These are phyloP conservation scores for Menura novaehollandiae DNA, from an alignment of 2,113 vertebrate species.

Conservation along the genomic window DNA sequence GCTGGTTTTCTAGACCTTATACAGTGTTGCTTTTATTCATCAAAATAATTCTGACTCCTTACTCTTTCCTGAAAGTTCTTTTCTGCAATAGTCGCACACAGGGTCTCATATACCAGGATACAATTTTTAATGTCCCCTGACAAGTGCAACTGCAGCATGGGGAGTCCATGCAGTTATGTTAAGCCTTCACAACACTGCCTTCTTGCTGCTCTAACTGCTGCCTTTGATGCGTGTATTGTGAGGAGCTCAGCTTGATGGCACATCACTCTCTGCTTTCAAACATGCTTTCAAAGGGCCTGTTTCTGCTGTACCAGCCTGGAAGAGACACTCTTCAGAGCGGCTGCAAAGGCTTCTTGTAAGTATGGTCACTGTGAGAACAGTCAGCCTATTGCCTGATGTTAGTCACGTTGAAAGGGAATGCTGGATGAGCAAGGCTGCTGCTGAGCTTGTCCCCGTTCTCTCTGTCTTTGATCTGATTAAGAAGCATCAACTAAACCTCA, in stretches of 20 bases:
- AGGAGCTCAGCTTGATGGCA: constrained; percentile 9
- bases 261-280: background rate
- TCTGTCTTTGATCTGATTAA: constrained; percentile 1
- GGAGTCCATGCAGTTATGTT: background rate
- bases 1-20: background rate
- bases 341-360: background rate
- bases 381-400: background rate
- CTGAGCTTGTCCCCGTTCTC: background rate
- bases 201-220: background rate
- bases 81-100: background rate
- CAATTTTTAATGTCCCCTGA: background rate
- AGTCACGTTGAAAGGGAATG: background rate
- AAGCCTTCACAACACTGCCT: background rate
- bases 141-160: background rate
- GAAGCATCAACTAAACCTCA: background rate
- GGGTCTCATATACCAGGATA: background rate
- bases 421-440: constrained; percentile 9
- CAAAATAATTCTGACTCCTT: background rate
- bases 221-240: background rate
- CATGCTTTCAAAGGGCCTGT: background rate
- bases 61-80: background rate
- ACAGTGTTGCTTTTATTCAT: background rate
- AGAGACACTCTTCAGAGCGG: background rate
- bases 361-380: constrained; percentile 15
- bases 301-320: background rate